phyloP scores from a whole-genome alignment of 1,140 invertebrate species.

The Nymphalis io region DNA sequence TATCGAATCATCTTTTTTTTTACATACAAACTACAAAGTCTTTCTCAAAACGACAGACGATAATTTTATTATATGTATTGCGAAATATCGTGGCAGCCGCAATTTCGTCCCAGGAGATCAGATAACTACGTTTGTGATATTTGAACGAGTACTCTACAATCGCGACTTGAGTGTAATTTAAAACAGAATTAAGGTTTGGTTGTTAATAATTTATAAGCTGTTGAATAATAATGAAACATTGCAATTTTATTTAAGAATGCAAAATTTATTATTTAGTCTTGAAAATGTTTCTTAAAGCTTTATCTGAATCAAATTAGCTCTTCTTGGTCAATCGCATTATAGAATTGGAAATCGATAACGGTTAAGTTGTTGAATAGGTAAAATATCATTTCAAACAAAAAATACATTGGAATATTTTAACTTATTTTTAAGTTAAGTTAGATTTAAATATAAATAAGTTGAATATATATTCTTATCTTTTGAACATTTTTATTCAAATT shows the following conservation, averaged over 20 bases:
- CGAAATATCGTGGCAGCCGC: slow-evolving; percentile 15
- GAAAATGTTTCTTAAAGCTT: neutral
- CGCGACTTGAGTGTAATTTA: slow-evolving; percentile 6
- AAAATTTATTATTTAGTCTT: neutral
- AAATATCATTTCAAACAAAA: neutral
- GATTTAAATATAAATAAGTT: too few species aligned
- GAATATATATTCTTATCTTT: neutral
- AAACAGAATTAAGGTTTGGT: slow-evolving; percentile 3
- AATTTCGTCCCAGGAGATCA: slow-evolving; percentile 14
- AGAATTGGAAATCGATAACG: too few species aligned
- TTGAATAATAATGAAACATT: neutral
- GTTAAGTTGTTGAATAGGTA: neutral
- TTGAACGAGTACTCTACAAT: slow-evolving; percentile 13
- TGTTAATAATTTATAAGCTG: neutral
- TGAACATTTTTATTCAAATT: neutral
- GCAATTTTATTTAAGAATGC: neutral
- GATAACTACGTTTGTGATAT: slow-evolving; percentile 21
- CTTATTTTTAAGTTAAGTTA: too few species aligned
- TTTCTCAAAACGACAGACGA: too few species aligned
- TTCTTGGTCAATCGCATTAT: too few species aligned
- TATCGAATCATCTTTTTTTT: too few species aligned
- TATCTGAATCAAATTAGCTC: too few species aligned
- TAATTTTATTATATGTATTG: slow-evolving; percentile 5
- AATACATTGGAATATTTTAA: too few species aligned
- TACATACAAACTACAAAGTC: too few species aligned